phyloP scores from a whole-genome alignment of 1,140 invertebrate species.

The Danaus plexippus region DNA sequence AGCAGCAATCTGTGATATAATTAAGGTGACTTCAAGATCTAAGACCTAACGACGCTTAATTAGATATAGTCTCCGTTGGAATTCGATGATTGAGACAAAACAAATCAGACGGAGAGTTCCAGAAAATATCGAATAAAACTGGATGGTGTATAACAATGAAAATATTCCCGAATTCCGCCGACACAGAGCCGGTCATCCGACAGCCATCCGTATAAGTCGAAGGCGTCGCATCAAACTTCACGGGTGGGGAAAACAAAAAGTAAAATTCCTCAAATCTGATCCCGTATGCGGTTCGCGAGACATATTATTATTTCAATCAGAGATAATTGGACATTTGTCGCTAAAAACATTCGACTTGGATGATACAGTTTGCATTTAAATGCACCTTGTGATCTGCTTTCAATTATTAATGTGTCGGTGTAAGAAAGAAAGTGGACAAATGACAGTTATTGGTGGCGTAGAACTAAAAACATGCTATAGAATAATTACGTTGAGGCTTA shows the following conservation, averaged over 20 bases:
- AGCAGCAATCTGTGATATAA: too few relatives aligned
- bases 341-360: conserved; percentile 24
- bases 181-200: conserved; percentile 28
- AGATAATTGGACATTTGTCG: conserved; percentile 56
- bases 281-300: conserved; percentile 36
- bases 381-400: too few relatives aligned
- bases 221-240: conserved; percentile 36
- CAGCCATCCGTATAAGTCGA: conserved; percentile 27
- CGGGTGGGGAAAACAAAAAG: conserved; percentile 51
- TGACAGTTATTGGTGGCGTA: too few relatives aligned
- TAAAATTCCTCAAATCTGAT: conserved; percentile 18
- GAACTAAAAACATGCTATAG: too few relatives aligned
- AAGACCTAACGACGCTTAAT: too few relatives aligned
- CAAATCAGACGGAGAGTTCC: conserved; percentile 29
- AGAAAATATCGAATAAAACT: conserved; percentile 47
- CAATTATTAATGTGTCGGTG: too few relatives aligned
- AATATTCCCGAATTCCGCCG: conserved; percentile 35
- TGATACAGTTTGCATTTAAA: too few relatives aligned
- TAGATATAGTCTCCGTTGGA: conserved; percentile 11
- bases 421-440: too few relatives aligned
- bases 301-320: conserved; percentile 58
- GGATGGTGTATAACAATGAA: conserved; percentile 20
- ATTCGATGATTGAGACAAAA: conserved; percentile 36
- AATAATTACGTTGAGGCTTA: too few relatives aligned
- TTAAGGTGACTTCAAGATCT: too few relatives aligned